Evolutionary conservation across 2,888 invertebrate genomes (phyloP).

Genomic region (Atrina japonica): DNA sequence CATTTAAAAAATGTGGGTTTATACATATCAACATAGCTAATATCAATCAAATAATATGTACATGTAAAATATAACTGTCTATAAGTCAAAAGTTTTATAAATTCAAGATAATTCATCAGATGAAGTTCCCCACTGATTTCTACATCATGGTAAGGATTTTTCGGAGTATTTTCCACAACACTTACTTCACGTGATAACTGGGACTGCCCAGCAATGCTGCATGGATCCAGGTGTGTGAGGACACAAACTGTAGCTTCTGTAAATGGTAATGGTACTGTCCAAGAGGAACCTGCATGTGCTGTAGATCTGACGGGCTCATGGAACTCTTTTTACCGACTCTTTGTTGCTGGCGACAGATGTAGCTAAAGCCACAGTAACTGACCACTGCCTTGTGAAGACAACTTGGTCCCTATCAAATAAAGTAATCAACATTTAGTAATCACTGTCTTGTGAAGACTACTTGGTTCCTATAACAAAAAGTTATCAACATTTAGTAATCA

Average conservation of each 20-base stretch:
- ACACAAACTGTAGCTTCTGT: conserved; percentile 48
- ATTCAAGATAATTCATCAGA: too few species aligned
- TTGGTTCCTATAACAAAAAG: too few species aligned
- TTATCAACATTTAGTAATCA: conserved; percentile 27
- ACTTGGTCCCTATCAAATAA: conserved; percentile 52
- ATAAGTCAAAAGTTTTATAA: too few species aligned
- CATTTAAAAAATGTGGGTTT: too few species aligned
- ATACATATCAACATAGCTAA: too few species aligned
- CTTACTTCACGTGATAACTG: conserved; percentile 47
- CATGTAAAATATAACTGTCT: too few species aligned
- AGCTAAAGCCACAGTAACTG: conserved; percentile 16
- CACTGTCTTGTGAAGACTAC: too few species aligned
- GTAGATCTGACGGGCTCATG: conserved; percentile 15
- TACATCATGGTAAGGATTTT: too few species aligned
- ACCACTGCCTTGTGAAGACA: conserved; percentile 42
- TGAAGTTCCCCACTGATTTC: too few species aligned
- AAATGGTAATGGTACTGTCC: conserved; percentile 46
- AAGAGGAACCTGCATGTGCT: conserved; percentile 53
- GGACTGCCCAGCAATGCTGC: conserved; percentile 45
- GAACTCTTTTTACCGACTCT: neutral
- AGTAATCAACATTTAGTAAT: too few species aligned
- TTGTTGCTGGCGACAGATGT: neutral
- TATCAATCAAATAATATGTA: too few species aligned
- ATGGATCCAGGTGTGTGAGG: conserved; percentile 66
- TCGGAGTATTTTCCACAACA: too few species aligned